Evolutionary conservation across 2,888 invertebrate genomes (phyloP).

Genomic region (Cylindroiulus punctatus): DNA sequence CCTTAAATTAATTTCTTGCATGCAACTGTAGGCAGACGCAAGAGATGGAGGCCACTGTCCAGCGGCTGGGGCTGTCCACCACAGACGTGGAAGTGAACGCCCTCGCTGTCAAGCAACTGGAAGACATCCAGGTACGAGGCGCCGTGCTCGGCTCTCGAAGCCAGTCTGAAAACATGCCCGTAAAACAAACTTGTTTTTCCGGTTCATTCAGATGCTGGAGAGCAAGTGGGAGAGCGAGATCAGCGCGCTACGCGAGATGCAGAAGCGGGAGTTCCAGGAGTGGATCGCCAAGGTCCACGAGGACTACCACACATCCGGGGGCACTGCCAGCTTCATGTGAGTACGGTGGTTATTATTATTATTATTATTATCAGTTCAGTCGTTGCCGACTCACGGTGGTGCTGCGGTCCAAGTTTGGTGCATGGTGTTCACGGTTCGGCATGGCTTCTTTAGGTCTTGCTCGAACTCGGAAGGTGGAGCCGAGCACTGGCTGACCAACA

Average conservation of each 20-base stretch:
- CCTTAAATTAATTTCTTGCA: no score
- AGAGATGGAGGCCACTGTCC: constrained; percentile 89
- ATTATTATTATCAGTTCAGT: no score
- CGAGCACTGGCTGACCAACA: constrained; percentile 60
- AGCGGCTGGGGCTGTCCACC: constrained; percentile 78
- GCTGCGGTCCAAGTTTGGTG: no score
- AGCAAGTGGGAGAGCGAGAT: constrained; percentile 82
- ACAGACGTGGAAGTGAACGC: constrained; percentile 88
- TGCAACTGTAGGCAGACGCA: constrained; percentile 86
- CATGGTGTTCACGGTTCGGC: background rate
- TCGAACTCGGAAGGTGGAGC: background rate
- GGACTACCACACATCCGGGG: constrained; percentile 73
- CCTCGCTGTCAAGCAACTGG: constrained; percentile 76
- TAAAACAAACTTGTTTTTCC: constrained; percentile 1
- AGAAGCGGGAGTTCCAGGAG: constrained; percentile 85
- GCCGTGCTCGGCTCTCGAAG: constrained; percentile 55
- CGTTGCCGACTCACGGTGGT: no score
- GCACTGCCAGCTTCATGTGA: constrained; percentile 35
- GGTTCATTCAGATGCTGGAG: constrained; percentile 74
- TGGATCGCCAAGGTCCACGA: constrained; percentile 87
- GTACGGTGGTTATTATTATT: background rate
- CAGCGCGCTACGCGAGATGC: constrained; percentile 83
- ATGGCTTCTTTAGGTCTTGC: background rate
- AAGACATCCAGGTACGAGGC: constrained; percentile 67
- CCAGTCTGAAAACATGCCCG: background rate